Evolutionary conservation across 2,797 vertebrate genomes (phyloP), one percentile per base, ranked within the genome.

Genomic region (Dallia pectoralis): DNA sequence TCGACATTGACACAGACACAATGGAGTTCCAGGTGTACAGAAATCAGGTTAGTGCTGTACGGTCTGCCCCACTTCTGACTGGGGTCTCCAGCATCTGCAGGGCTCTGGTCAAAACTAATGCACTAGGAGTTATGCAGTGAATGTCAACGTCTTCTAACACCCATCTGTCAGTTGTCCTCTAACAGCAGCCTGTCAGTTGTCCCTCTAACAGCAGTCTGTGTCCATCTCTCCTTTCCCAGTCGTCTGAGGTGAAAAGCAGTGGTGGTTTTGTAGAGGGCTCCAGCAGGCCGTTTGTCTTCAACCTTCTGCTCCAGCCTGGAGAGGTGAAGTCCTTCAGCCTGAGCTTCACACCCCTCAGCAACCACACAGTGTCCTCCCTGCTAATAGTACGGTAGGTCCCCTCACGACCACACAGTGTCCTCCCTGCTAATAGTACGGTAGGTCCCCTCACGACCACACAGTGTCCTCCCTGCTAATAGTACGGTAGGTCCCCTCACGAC

Each of bases 391-490:
- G 98, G 98, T 99, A 93, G 1, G 0, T 5, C 1, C 1, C 27
- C 25, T 36, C 12, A 11, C 12, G 1, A 4, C 40, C 40, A 4
- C 40, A 96, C 94, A 8, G 94, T 98, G 76, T 95, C 96, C 64
- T 96, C 98, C 3, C 88, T 99, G 76, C 94, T 99, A 79, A 91
- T 99, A 71, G 89, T 99, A 92, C 95, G 98, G 98, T 99, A 93
- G 1, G 0, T 5, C 98, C 98, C 59, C 7, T 92, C 89, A 90
- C 86, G 98, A 97, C 90, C 95, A 95, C 93, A 96, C 94, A 8
- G 94, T 98, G 76, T 95, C 96, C 64, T 96, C 98, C 3, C 88
- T 99, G 76, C 94, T 99, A 79, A 91, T 99, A 71, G 89, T 99
- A 92, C 95, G 98, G 98, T 99, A 93, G 1, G 0, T 5, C 98